Evolutionary conservation across 2,888 invertebrate species (phyloP).

Genomic region (Hypolimnas misippus): DNA sequence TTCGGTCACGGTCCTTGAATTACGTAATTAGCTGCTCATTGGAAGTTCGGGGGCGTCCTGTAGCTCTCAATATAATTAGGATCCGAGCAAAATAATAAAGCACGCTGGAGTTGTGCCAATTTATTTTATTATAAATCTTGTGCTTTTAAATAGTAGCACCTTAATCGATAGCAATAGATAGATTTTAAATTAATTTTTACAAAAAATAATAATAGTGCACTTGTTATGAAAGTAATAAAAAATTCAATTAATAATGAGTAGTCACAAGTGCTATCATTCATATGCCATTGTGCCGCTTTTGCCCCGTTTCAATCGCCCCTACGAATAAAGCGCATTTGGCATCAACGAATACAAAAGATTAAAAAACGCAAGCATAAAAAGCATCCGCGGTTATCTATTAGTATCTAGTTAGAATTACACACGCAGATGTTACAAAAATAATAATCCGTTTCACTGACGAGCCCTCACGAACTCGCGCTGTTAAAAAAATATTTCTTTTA

Average conservation of each 20-base stretch:
- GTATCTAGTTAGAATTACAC: slow-evolving; percentile 80
- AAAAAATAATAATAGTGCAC: slow-evolving; percentile 49
- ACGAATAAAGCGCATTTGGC: slow-evolving; percentile 80
- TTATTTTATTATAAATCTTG: slow-evolving; percentile 16
- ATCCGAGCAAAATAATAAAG: slow-evolving; percentile 47
- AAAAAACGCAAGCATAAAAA: slow-evolving; percentile 79
- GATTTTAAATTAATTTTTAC: too few relatives aligned
- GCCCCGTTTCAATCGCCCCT: slow-evolving; percentile 55
- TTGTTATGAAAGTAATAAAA: slow-evolving; percentile 63
- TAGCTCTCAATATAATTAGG: slow-evolving; percentile 53
- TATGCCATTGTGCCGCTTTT: slow-evolving; percentile 51
- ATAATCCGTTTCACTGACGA: slow-evolving; percentile 65
- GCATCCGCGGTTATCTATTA: slow-evolving; percentile 82
- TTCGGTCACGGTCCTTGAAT: slow-evolving; percentile 77
- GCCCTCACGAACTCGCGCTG: slow-evolving; percentile 20
- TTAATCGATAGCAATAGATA: too few relatives aligned
- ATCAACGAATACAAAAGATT: slow-evolving; percentile 71
- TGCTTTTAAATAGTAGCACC: slow-evolving; percentile 28
- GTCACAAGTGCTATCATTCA: slow-evolving; percentile 76
- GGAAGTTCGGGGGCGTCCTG: slow-evolving; percentile 63
- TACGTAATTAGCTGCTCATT: slow-evolving; percentile 78
- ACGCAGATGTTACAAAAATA: slow-evolving; percentile 80
- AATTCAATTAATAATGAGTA: slow-evolving; percentile 75
- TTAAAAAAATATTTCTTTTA: slow-evolving; percentile 51
- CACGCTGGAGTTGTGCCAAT: slow-evolving; percentile 16